Conservation (phyloP, 2,113 vertebrate species). For the Dromaius novaehollandiae region DNA sequence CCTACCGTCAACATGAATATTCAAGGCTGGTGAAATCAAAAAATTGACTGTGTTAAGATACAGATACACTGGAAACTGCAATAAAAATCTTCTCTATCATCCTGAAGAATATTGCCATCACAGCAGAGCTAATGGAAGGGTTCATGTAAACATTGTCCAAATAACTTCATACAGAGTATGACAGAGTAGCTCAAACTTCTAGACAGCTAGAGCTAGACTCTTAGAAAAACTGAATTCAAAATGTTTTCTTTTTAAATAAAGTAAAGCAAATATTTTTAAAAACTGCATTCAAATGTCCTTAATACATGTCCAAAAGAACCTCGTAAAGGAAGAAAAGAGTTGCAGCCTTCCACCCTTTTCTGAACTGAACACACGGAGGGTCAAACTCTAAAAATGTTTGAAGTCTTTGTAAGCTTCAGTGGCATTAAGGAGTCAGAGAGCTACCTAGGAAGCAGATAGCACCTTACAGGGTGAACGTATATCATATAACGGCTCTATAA, state of each 20-base stretch:
- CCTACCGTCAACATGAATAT: not conserved
- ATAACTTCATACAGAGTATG: not conserved
- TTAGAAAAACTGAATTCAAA: not conserved
- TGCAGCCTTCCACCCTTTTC: not conserved
- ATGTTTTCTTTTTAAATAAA: not conserved
- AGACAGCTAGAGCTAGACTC: not conserved
- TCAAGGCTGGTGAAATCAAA: slow-evolving; percentile 6
- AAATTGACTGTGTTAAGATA: not conserved
- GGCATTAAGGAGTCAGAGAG: not conserved
- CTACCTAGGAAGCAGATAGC: not conserved
- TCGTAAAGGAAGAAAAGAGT: not conserved
- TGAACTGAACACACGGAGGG: not conserved
- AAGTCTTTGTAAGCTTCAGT: not conserved
- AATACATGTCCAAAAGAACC: not conserved
- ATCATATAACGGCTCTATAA: not conserved
- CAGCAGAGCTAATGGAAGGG: not conserved
- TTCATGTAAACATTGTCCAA: not conserved
- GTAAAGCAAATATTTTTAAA: not conserved
- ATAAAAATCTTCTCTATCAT: not conserved
- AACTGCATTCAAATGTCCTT: not conserved
- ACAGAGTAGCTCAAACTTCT: not conserved
- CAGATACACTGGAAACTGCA: not conserved
- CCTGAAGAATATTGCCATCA: not conserved
- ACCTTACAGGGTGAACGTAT: not conserved
- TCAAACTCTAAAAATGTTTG: not conserved